Conservation (phyloP, 2,797 vertebrate genomes). For the Alfaro cultratus region DNA sequence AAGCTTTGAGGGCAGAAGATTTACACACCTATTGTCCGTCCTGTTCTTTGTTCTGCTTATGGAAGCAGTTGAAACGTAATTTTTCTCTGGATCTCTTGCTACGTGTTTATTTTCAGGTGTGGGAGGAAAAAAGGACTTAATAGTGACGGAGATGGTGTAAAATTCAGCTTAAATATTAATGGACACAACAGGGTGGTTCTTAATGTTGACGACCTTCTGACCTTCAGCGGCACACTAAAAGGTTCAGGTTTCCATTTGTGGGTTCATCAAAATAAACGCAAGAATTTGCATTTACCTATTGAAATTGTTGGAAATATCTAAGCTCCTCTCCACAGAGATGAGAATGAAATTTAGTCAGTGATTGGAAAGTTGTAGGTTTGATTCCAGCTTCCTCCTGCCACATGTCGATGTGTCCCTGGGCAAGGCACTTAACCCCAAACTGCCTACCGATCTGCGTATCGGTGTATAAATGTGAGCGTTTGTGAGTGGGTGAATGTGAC, state of each 20-base stretch:
- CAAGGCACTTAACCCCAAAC: no score
- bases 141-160: not conserved
- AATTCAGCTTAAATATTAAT: slow-evolving; percentile 12
- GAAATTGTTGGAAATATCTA: not conserved
- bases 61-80: not conserved
- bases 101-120: not conserved
- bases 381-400: no score
- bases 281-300: not conserved
- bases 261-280: not conserved
- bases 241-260: not conserved
- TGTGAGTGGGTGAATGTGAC: no score
- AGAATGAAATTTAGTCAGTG: not conserved
- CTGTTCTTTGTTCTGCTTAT: slow-evolving; percentile 9
- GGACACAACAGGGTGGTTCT: not conserved
- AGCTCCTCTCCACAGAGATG: not conserved
- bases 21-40: slow-evolving; percentile 1
- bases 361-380: no score
- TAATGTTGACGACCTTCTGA: not conserved
- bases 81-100: slow-evolving; percentile 2
- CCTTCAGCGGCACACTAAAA: not conserved
- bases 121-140: not conserved
- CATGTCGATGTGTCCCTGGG: no score
- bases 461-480: no score
- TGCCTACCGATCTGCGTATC: no score
- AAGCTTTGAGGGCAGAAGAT: slow-evolving; percentile 9